phyloP scores from a whole-genome alignment of 1,140 invertebrate species.

The Rhyzopertha dominica region DNA sequence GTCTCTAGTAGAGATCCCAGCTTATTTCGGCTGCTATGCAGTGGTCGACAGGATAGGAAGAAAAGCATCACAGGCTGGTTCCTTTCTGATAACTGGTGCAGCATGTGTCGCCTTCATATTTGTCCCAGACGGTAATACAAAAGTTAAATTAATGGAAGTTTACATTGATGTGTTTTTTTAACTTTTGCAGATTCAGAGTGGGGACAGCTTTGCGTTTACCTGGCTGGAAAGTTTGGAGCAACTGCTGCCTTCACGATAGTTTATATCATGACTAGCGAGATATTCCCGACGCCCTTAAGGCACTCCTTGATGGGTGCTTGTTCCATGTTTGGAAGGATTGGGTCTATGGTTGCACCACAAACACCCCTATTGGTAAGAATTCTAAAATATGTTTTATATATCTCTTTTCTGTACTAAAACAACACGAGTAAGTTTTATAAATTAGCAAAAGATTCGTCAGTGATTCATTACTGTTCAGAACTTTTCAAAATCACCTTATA shows the following conservation, averaged over 20 bases:
- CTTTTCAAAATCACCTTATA: too few relatives aligned
- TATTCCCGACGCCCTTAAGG: conserved; percentile 50
- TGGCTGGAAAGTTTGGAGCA: conserved; percentile 66
- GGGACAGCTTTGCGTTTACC: conserved; percentile 63
- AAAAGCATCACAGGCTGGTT: conserved; percentile 52
- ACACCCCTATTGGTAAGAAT: conserved; percentile 61
- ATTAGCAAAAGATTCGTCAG: too few relatives aligned
- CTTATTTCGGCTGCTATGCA: conserved; percentile 60
- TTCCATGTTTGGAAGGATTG: conserved; percentile 67
- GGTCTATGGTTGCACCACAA: conserved; percentile 69
- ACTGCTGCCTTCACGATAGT: conserved; percentile 49
- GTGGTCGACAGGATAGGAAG: conserved; percentile 62
- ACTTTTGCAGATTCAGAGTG: conserved; percentile 54
- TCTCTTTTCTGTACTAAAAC: too few relatives aligned
- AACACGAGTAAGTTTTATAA: too few relatives aligned
- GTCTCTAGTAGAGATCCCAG: conserved; percentile 65
- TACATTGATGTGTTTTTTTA: conserved; percentile 3
- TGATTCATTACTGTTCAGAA: too few relatives aligned
- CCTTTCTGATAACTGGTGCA: conserved; percentile 58
- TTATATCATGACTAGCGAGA: conserved; percentile 51
- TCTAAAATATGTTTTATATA: too few relatives aligned
- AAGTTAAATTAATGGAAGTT: conserved; percentile 1
- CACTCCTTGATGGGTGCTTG: conserved; percentile 57
- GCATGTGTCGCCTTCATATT: conserved; percentile 39
- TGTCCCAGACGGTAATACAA: conserved; percentile 27